phyloP scores from a whole-genome alignment of 2,113 vertebrate species.

The Rhinolophus ferrumequinum region DNA sequence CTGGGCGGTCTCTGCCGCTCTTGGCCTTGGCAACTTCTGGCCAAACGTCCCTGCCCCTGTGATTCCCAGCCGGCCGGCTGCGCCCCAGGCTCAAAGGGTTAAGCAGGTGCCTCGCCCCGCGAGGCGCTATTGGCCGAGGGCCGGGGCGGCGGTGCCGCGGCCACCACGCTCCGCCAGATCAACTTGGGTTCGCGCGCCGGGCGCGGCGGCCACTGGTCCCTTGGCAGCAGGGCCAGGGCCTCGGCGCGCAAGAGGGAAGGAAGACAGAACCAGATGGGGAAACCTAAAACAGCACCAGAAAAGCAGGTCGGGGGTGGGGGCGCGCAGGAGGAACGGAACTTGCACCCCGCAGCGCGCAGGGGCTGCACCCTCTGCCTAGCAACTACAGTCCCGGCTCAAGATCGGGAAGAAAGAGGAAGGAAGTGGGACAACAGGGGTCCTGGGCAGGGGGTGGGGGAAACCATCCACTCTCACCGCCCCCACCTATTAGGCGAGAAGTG shows the following conservation, averaged over 20 bases:
- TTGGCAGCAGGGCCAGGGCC: background rate
- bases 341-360: background rate
- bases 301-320: background rate
- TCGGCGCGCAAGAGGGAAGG: background rate
- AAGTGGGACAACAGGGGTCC: slow-evolving; percentile 53
- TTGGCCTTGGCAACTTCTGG: slow-evolving; percentile 58
- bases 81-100: slow-evolving; percentile 53
- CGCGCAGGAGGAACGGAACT: background rate
- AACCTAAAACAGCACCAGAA: background rate
- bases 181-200: slow-evolving; percentile 54
- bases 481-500: background rate
- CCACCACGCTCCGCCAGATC: slow-evolving; percentile 36
- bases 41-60: background rate
- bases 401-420: slow-evolving; percentile 46
- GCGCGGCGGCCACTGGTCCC: background rate
- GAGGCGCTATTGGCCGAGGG: slow-evolving; percentile 49
- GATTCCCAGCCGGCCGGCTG: background rate
- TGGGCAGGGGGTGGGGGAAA: background rate
- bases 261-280: background rate
- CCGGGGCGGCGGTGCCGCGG: background rate
- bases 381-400: background rate
- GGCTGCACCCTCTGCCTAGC: background rate
- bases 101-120: slow-evolving; percentile 60
- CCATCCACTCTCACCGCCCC: background rate
- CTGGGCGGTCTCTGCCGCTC: background rate